Evolutionary conservation across 2,797 vertebrate species (phyloP).

Genomic region (Epinephelus awoara): DNA sequence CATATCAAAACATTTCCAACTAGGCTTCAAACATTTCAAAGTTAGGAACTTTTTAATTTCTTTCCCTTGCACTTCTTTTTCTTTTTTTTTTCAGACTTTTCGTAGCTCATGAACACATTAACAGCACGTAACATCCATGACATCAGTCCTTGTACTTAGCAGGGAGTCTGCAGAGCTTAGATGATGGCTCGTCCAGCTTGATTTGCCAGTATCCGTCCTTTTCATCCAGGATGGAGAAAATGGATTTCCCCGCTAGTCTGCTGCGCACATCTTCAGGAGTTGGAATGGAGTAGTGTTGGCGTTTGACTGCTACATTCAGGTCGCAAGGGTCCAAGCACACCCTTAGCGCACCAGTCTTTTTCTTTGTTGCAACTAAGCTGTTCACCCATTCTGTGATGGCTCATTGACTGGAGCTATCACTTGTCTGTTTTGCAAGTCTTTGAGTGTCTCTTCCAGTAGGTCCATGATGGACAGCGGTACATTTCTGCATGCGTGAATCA

Average conservation of each 20-base stretch:
- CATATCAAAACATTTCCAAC: too few species aligned
- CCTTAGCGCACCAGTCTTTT: conserved; percentile 24
- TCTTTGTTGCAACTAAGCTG: conserved; percentile 47
- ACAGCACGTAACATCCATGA: too few species aligned
- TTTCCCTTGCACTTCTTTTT: too few species aligned
- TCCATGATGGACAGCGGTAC: not conserved
- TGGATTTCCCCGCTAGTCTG: conserved; percentile 41
- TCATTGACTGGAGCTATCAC: conserved; percentile 30
- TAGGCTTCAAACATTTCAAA: too few species aligned
- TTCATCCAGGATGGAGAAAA: conserved; percentile 15
- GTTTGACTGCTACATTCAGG: conserved; percentile 51
- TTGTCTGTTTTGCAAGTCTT: not conserved
- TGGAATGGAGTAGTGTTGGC: conserved; percentile 50
- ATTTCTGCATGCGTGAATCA: conserved; percentile 6
- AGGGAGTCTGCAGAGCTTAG: conserved; percentile 20
- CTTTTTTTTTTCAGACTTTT: too few species aligned
- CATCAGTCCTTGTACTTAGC: too few species aligned
- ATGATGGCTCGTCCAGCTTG: conserved; percentile 12
- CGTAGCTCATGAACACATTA: too few species aligned
- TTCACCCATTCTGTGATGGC: conserved; percentile 47
- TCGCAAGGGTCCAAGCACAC: conserved; percentile 45
- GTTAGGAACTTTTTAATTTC: too few species aligned
- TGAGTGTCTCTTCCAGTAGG: not conserved
- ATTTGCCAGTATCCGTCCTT: conserved; percentile 34
- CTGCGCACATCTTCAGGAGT: conserved; percentile 36